Evolutionary conservation across 2,113 vertebrate species (phyloP).

Genomic region (Nibea coibor): DNA sequence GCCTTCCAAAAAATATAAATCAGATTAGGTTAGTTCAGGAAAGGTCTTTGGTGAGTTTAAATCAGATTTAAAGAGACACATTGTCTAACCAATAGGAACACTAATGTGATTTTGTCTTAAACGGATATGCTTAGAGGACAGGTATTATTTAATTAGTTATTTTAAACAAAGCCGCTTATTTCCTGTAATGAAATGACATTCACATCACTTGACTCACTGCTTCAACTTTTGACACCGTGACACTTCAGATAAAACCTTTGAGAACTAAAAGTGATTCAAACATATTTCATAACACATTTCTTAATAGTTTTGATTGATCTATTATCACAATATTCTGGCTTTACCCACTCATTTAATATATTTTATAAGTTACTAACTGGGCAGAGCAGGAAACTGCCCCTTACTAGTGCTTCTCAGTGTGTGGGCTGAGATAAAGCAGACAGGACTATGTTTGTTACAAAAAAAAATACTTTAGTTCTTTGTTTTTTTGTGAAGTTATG

Average conservation of each 20-base stretch:
- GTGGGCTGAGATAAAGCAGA: not conserved
- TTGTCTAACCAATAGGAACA: not conserved
- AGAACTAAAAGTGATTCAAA: not conserved
- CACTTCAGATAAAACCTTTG: not conserved
- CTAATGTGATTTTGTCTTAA: not conserved
- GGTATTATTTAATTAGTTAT: constrained; percentile 10
- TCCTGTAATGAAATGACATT: not conserved
- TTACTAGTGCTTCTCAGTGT: not conserved
- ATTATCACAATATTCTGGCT: not conserved
- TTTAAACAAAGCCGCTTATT: not conserved
- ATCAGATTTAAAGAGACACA: constrained; percentile 44
- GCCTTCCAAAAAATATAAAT: constrained; percentile 23
- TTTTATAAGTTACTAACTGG: not conserved
- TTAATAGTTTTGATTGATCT: not conserved
- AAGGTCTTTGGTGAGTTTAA: constrained; percentile 41
- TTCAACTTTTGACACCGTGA: not conserved
- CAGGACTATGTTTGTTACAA: not conserved
- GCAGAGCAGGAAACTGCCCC: not conserved
- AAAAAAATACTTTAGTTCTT: not conserved
- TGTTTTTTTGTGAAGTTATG: not conserved
- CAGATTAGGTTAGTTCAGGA: constrained; percentile 32
- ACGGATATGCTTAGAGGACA: not conserved
- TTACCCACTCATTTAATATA: not conserved
- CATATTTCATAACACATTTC: not conserved
- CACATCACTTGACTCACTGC: not conserved